Evolutionary conservation across 1,140 invertebrate genomes (phyloP).

Genomic region (Venturia canescens): DNA sequence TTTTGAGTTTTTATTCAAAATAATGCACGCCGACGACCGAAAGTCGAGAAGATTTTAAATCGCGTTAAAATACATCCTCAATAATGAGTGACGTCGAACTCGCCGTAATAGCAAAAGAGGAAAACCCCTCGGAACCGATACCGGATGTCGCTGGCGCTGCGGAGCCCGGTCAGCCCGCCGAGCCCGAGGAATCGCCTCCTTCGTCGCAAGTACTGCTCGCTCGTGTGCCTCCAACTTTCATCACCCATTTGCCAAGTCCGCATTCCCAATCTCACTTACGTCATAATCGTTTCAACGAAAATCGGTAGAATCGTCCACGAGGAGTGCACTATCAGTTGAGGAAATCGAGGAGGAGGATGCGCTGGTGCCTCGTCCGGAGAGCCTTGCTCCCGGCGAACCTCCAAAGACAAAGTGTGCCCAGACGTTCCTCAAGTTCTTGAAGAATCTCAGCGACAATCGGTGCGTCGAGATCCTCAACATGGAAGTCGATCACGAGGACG

Average conservation of each 20-base stretch:
- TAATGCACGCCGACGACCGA: background rate
- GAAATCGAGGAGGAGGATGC: constrained; percentile 25
- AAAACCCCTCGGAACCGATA: constrained; percentile 48
- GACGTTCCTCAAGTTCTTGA: constrained; percentile 58
- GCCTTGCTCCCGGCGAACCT: background rate
- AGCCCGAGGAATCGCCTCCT: constrained; percentile 39
- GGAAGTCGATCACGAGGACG: constrained; percentile 50
- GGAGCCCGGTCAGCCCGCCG: constrained; percentile 45
- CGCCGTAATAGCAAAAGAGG: background rate
- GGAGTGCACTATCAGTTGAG: constrained; percentile 31
- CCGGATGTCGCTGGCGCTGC: constrained; percentile 43
- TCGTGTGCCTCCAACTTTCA: background rate
- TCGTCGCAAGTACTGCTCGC: constrained; percentile 5
- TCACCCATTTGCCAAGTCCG: background rate
- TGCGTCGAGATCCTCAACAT: constrained; percentile 54
- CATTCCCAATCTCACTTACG: too few relatives aligned
- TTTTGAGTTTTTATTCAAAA: background rate
- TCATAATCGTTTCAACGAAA: background rate
- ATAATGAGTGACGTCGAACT: constrained; percentile 8
- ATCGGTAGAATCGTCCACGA: background rate
- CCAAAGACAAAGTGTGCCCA: constrained; percentile 49
- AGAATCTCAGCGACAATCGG: constrained; percentile 53
- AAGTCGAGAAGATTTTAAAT: background rate
- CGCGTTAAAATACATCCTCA: background rate
- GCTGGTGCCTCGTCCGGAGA: constrained; percentile 8